Percentiles rank a stretch among this genome's conserved stretches.
Conservation (phyloP, 1,140 invertebrate genomes). For the Eulimnadia texana region DNA sequence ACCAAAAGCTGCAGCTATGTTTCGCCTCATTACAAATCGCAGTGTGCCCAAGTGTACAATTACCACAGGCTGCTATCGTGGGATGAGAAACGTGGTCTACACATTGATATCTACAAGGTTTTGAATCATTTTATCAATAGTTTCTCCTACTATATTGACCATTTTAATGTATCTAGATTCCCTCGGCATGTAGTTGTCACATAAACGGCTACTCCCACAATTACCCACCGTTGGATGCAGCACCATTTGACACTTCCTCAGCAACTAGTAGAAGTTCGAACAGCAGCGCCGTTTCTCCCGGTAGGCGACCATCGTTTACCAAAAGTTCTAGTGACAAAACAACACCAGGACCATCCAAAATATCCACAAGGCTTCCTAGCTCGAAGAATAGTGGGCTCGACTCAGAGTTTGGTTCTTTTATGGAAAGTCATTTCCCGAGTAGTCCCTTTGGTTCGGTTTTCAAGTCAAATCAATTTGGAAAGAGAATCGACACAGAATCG, state of each 20-base stretch:
- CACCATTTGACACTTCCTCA: background rate
- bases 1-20: slow-evolving; percentile 59
- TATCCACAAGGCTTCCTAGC: background rate
- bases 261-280: background rate
- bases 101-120: slow-evolving; percentile 74
- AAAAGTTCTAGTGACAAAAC: background rate
- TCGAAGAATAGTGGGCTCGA: background rate
- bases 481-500: background rate
- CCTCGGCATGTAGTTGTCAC: slow-evolving; percentile 69
- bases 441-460: background rate
- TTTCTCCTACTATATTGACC: background rate
- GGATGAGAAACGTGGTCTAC: slow-evolving; percentile 61
- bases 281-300: background rate
- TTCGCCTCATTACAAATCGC: slow-evolving; percentile 60
- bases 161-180: slow-evolving; percentile 39
- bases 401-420: background rate
- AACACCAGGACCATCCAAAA: background rate
- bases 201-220: slow-evolving; percentile 45
- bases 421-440: background rate
- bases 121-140: background rate
- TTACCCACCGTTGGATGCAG: slow-evolving; percentile 21
- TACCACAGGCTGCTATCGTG: slow-evolving; percentile 72
- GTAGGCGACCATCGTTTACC: background rate
- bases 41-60: slow-evolving; percentile 69
- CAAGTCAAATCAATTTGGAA: background rate